These are phyloP conservation scores for Tylochromis polylepis DNA, from an alignment of 2,113 vertebrate species.

Conservation along the genomic window DNA sequence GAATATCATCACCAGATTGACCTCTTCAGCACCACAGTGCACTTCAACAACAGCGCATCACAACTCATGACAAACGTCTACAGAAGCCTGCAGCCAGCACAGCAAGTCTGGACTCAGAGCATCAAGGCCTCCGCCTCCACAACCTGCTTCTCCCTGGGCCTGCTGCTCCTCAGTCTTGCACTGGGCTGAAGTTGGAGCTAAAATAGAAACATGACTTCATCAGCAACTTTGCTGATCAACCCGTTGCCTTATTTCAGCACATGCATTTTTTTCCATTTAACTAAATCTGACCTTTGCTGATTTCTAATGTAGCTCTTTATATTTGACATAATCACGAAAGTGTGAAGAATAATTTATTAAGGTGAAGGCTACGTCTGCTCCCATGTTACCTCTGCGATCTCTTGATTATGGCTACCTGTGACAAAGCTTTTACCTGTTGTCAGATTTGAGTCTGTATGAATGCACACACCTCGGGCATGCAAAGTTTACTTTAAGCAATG, in stretches of 20 bases:
- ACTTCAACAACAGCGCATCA: neutral
- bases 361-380: neutral
- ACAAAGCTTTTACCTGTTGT: neutral
- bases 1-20: neutral
- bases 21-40: neutral
- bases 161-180: neutral
- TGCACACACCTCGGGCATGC: neutral
- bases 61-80: rapidly evolving
- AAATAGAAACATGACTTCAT: neutral
- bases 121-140: neutral
- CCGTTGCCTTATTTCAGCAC: neutral
- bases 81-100: neutral
- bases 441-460: neutral
- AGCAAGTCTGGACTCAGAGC: neutral
- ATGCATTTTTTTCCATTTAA: neutral
- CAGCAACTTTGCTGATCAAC: neutral
- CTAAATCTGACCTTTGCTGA: neutral
- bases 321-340: neutral
- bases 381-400: neutral
- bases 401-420: neutral
- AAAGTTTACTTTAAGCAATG: neutral
- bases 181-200: neutral
- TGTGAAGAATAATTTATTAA: neutral
- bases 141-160: rapidly evolving
- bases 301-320: neutral